Evolutionary conservation across 2,888 invertebrate species (phyloP).

Genomic region (Panzeria rudis): DNA sequence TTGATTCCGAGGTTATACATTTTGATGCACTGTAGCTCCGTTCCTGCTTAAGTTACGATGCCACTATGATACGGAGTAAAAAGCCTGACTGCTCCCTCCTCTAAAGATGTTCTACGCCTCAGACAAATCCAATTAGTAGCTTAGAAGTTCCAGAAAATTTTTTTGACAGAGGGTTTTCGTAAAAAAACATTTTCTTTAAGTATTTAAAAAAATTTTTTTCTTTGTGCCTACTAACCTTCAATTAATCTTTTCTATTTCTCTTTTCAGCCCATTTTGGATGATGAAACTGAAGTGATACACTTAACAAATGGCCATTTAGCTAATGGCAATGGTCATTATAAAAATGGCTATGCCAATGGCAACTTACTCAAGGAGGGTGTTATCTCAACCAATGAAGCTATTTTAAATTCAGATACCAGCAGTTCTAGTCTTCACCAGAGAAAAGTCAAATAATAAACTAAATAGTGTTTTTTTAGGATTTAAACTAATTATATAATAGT

Average conservation of each 20-base stretch:
- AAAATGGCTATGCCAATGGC: conserved; percentile 80
- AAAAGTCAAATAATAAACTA: conserved; percentile 83
- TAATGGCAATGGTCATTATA: conserved; percentile 79
- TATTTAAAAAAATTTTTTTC: no score
- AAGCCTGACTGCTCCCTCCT: no score
- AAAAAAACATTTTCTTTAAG: no score
- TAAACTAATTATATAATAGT: conserved; percentile 77
- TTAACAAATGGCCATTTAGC: conserved; percentile 76
- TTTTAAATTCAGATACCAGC: conserved; percentile 82
- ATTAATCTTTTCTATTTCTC: neutral
- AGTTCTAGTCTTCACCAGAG: conserved; percentile 83
- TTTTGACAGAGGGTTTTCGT: no score
- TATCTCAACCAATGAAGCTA: conserved; percentile 81
- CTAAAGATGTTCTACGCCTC: no score
- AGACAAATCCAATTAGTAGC: no score
- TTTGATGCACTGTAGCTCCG: no score
- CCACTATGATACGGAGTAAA: no score
- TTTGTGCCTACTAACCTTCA: no score
- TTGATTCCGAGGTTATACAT: no score
- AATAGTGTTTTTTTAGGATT: conserved; percentile 77
- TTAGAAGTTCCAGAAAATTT: no score
- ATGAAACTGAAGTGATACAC: conserved; percentile 79
- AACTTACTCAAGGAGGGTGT: conserved; percentile 78
- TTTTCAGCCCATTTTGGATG: conserved; percentile 88
- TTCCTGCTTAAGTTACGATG: no score